A percentile compares a stretch with the other conserved stretches of the same genome.
Conservation (phyloP, 2,888 invertebrate species). For the Chesias legatella region DNA sequence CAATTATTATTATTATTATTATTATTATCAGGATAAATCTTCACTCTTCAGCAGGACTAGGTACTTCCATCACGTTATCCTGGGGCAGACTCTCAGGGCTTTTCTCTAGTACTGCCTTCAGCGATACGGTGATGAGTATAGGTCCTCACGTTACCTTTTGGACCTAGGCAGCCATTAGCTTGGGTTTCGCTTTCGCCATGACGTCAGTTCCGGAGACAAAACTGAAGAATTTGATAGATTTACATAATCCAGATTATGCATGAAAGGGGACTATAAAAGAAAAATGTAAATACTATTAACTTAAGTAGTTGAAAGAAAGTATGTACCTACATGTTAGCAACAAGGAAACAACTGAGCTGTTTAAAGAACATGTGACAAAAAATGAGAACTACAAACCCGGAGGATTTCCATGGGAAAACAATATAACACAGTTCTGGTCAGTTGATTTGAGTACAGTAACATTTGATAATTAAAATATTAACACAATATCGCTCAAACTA, state of each 20-base stretch:
- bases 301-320: too few species aligned
- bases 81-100: conserved; percentile 29
- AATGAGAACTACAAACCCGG: too few species aligned
- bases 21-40: too few species aligned
- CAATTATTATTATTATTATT: too few species aligned
- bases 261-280: neutral
- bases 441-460: too few species aligned
- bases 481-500: too few species aligned
- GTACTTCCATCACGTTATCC: conserved; percentile 26
- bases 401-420: too few species aligned
- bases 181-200: conserved; percentile 28
- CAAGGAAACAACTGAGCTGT: too few species aligned
- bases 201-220: conserved; percentile 39
- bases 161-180: conserved; percentile 27
- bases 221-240: conserved; percentile 34
- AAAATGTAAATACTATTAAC: neutral
- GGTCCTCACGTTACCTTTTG: conserved; percentile 32
- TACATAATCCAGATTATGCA: conserved; percentile 35
- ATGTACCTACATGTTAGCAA: too few species aligned
- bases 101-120: conserved; percentile 17
- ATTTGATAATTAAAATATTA: too few species aligned
- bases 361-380: too few species aligned
- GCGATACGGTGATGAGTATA: conserved; percentile 19
- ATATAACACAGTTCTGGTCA: too few species aligned
- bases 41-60: conserved; percentile 14